These are phyloP conservation scores for Trileptium ribeirensis DNA, from an alignment of 2,888 invertebrate genomes.

Conservation along the genomic window DNA sequence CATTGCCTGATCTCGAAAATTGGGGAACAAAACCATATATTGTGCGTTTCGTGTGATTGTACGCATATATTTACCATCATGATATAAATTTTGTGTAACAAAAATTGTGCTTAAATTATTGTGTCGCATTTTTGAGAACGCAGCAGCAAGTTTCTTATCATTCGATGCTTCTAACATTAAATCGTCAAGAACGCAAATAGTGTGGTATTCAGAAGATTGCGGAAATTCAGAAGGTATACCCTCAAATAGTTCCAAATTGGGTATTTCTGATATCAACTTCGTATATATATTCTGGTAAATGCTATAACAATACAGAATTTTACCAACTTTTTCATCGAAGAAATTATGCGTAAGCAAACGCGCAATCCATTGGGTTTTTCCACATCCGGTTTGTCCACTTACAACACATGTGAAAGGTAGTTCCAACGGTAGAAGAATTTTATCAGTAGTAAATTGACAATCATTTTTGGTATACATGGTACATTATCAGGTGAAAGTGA, in stretches of 20 bases:
- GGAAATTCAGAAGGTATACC: not conserved
- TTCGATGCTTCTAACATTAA: not conserved
- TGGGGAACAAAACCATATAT: not conserved
- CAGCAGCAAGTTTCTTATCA: not conserved
- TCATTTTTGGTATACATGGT: too few species aligned
- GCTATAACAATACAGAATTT: not conserved
- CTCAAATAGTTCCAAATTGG: not conserved
- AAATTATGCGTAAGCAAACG: too few species aligned
- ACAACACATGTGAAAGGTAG: too few species aligned
- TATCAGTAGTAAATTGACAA: too few species aligned
- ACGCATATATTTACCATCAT: not conserved
- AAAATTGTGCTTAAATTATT: not conserved
- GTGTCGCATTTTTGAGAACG: slow-evolving; percentile 4
- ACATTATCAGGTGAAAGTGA: too few species aligned
- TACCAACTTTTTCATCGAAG: too few species aligned
- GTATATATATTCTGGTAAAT: not conserved
- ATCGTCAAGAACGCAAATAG: not conserved
- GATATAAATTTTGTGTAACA: slow-evolving; percentile 6
- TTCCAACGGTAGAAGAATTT: too few species aligned
- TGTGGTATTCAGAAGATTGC: not conserved
- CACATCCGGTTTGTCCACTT: too few species aligned
- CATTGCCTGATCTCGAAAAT: too few species aligned
- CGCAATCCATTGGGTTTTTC: too few species aligned
- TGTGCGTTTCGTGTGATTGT: not conserved
- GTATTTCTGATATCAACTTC: not conserved